Evolutionary conservation across 1,140 invertebrate genomes (phyloP).

Genomic region (Leguminivora glycinivorella): DNA sequence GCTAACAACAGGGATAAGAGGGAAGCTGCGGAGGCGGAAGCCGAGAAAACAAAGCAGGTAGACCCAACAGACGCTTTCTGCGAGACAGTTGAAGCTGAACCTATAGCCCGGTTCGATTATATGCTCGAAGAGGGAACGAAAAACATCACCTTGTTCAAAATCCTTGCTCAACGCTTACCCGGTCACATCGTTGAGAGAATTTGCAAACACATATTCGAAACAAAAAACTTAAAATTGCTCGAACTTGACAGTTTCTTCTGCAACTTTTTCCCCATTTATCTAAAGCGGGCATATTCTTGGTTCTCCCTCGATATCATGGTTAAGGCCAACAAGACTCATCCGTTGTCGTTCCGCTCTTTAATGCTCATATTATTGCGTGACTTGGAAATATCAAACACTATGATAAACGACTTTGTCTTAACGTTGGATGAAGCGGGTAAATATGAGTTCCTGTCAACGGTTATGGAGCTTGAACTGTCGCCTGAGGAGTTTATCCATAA

Average conservation of each 20-base stretch:
- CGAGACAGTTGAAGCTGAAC: not conserved
- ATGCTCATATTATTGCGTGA: slow-evolving; percentile 14
- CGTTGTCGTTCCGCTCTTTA: not conserved
- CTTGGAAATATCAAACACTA: slow-evolving; percentile 19
- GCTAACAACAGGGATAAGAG: not conserved
- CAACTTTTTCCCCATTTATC: not conserved
- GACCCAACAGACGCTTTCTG: not conserved
- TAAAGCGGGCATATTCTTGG: not conserved
- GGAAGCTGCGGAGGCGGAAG: not conserved
- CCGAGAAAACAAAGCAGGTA: not conserved
- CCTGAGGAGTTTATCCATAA: slow-evolving; percentile 46
- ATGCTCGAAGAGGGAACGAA: slow-evolving; percentile 18
- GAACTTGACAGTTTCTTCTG: not conserved
- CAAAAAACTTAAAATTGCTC: not conserved
- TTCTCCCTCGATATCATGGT: slow-evolving; percentile 24
- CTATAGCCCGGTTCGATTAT: not conserved
- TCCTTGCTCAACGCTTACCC: not conserved
- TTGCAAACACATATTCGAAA: not conserved
- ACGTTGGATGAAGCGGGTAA: slow-evolving; percentile 38
- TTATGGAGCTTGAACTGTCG: slow-evolving; percentile 40
- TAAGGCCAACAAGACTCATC: slow-evolving; percentile 4
- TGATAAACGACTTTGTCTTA: slow-evolving; percentile 48
- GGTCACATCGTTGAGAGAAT: not conserved
- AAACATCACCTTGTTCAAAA: not conserved
- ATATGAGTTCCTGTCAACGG: slow-evolving; percentile 37